Evolutionary conservation across 2,888 invertebrate genomes (phyloP), one percentile per base, ranked within the genome.

Genomic region (Sminthurinus aureus): DNA sequence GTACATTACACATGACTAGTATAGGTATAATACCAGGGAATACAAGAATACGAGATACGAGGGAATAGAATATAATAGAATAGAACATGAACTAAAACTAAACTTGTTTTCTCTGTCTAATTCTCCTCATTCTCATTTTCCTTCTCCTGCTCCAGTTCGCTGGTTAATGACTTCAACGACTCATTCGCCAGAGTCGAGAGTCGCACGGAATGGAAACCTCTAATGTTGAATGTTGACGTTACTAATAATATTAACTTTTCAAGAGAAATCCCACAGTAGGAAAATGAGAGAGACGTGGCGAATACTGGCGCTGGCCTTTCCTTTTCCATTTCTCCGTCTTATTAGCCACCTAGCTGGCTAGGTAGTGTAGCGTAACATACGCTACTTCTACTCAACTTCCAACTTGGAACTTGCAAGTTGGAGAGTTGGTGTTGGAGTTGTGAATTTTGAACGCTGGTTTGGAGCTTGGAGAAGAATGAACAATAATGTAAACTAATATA

Each of bases 121-220:
- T 38, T 38, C 38, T 38, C 38, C 38, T 38, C 38, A 38, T 75
- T 75, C 75, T n/a, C 38, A 51, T 75, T 24, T n/a, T 67, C 64
- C 18, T 67, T 24, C 50, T 67, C 64, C 18, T 67, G 66, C 79
- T 67, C n/a, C 66, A 79, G 38, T 67, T 79, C 67, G 12, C 67
- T 51, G 20, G 66, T 69, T 79, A 79, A 79, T 69, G 79, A 79
- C 66, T 79, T 79, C 69, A 79, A 79, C 69, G 69, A 69, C 79
- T 67, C 79, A 79, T 79, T 79, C 79, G 26, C 15, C 58, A 58
- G 24, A 76, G 58, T 76, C 20, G 12, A 58, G 24, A 76, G 58
- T 76, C 20, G 12, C 58, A 76, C 24, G 71, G 11, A 71, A 71
- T 71, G 26, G 11, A 71, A 71, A 71, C 71, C 26, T 24, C 71